A percentile compares a stretch with the other conserved stretches of the same genome.
Conservation (phyloP, 2,888 invertebrate species). For the Drymonia ruficornis region DNA sequence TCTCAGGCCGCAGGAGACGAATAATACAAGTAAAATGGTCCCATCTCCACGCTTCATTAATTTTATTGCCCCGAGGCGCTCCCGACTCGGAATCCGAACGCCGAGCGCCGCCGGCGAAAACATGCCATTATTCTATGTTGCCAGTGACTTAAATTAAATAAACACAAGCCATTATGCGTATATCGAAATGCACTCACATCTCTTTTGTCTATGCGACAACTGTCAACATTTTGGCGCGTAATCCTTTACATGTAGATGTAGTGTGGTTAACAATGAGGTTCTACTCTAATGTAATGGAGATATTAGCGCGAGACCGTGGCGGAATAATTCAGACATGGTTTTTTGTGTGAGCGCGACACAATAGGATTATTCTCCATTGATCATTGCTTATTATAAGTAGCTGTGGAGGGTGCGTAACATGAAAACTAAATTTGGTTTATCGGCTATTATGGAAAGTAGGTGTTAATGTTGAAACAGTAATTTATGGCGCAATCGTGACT, state of each 20-base stretch:
- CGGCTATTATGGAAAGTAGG: slow-evolving; percentile 85
- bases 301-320: slow-evolving; percentile 80
- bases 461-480: slow-evolving; percentile 80
- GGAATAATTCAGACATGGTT: slow-evolving; percentile 82
- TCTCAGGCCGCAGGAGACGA: slow-evolving; percentile 83
- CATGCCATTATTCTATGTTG: slow-evolving; percentile 79
- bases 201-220: slow-evolving; percentile 77
- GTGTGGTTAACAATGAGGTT: slow-evolving; percentile 61
- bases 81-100: slow-evolving; percentile 68
- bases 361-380: slow-evolving; percentile 84
- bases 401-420: slow-evolving; percentile 80
- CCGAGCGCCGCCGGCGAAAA: slow-evolving; percentile 68
- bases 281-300: slow-evolving; percentile 80
- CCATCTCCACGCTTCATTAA: slow-evolving; percentile 85
- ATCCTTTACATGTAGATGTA: slow-evolving; percentile 67
- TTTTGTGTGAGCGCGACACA: slow-evolving; percentile 79
- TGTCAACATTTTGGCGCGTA: slow-evolving; percentile 77
- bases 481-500: slow-evolving; percentile 81
- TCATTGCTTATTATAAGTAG: slow-evolving; percentile 84
- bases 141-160: slow-evolving; percentile 82
- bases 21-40: slow-evolving; percentile 85
- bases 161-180: slow-evolving; percentile 78
- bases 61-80: slow-evolving; percentile 84
- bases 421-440: slow-evolving; percentile 85
- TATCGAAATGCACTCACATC: slow-evolving; percentile 67